Conservation (phyloP, 2,797 vertebrate species). For the Gobio occitaniae region DNA sequence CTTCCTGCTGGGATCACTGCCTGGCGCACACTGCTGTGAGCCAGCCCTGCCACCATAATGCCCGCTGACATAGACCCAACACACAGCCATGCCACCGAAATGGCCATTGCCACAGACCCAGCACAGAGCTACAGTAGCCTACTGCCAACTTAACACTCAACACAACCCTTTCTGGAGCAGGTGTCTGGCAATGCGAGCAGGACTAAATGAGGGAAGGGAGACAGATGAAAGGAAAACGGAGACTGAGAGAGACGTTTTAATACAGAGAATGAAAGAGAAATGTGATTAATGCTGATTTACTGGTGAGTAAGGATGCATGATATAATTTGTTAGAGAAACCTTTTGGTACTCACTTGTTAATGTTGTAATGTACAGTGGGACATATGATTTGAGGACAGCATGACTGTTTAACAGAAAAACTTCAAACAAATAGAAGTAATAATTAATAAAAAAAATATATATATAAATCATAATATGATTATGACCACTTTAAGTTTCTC, state of each 20-base stretch:
- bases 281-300: conserved; percentile 50
- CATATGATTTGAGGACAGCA: neutral
- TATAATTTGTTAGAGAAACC: conserved; percentile 16
- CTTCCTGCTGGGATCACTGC: conserved; percentile 52
- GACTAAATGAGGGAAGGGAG: conserved; percentile 34
- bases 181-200: conserved; percentile 67
- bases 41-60: conserved; percentile 52
- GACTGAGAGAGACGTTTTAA: conserved; percentile 44
- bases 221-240: conserved; percentile 43
- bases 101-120: conserved; percentile 27
- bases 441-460: neutral
- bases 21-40: conserved; percentile 38
- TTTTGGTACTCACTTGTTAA: neutral
- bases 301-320: conserved; percentile 32
- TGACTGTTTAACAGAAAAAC: neutral
- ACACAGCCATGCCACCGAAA: conserved; percentile 33
- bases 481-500: neutral
- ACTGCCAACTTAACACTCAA: conserved; percentile 52
- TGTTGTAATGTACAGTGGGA: neutral
- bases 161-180: conserved; percentile 72
- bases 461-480: neutral
- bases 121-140: conserved; percentile 41
- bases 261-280: conserved; percentile 38
- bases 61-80: conserved; percentile 46
- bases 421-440: neutral